phyloP scores from a whole-genome alignment of 2,797 vertebrate genomes.

The Halcyon chelicuti region DNA sequence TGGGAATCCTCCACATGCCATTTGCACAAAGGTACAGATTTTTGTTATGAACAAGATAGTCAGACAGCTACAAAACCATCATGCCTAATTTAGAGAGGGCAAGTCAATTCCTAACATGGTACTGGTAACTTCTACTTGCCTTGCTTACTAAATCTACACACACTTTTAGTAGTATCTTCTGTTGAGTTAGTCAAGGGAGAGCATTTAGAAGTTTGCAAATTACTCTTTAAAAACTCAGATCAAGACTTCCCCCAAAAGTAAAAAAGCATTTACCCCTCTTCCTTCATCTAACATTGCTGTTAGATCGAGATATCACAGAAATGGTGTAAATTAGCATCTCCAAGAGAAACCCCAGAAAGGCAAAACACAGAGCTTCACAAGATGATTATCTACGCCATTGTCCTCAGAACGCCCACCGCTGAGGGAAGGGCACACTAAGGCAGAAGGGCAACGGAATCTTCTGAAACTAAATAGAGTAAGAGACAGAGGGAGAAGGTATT shows the following conservation, averaged over 20 bases:
- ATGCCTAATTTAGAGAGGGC: background rate
- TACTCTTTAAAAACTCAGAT: background rate
- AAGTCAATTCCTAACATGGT: background rate
- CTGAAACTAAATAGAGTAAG: background rate
- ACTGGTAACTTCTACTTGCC: background rate
- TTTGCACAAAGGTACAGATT: background rate
- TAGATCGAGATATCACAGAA: background rate
- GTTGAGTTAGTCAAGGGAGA: background rate
- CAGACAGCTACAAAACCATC: background rate
- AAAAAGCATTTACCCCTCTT: background rate
- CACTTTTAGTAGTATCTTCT: background rate
- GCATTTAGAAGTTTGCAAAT: background rate
- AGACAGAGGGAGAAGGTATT: background rate
- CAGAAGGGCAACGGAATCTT: background rate
- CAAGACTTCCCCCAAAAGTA: background rate
- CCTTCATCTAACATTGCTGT: background rate
- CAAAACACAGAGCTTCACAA: background rate
- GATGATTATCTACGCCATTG: background rate
- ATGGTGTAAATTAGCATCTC: slow-evolving; percentile 41
- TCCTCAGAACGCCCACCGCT: background rate
- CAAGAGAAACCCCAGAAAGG: background rate
- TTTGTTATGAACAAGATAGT: background rate
- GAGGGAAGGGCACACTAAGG: rapidly evolving
- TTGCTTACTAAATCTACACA: background rate
- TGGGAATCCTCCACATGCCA: background rate